Evolutionary conservation across 2,888 invertebrate species (phyloP), one percentile per base, ranked within the genome.

Genomic region (Holacanthella duospinosa): DNA sequence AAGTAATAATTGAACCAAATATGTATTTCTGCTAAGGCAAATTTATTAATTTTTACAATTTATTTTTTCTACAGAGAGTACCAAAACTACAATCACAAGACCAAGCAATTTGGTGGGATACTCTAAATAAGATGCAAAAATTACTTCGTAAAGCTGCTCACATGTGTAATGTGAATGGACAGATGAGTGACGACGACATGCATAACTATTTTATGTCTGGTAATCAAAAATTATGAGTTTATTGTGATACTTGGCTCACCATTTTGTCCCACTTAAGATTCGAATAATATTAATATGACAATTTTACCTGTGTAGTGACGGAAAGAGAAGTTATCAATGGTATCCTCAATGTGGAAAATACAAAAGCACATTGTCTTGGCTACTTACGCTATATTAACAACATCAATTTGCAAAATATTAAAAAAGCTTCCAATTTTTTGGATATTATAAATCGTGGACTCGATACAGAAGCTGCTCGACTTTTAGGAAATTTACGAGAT

Each of bases 141-240:
- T 80, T 96, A 25, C 85, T 97, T 70, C 81, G 96, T 12, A 96
- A 94, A 78, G 93, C 94, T 0, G 87, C 95, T 0, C 84, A 85
- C 29, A 89, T 91, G n/a, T 80, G 95, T 21, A 88, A 84, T 75
- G 86, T 88, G 60, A 81, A 85, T 69, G 90, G 88, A 4, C 89
- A 89, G 77, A 87, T 97, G 75, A 89, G 89, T 74, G 86, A 90
- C 72, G 94, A 95, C 61, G 86, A 88, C 1, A 93, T 91, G 86
- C 97, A 97, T 75, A 96, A 94, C 78, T 97, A 96, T 77, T 96
- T 94, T 75, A 97, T 97, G 96, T 95, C 96, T 64, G 95, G 94
- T 94, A 79, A 24, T 29, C n/a, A n/a, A n/a, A n/a, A n/a, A n/a
- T n/a, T n/a, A n/a, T n/a, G n/a, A n/a, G n/a, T n/a, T n/a, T n/a